These are phyloP conservation scores for Macquaria australasica DNA, from an alignment of 2,113 vertebrate species.

Conservation along the genomic window DNA sequence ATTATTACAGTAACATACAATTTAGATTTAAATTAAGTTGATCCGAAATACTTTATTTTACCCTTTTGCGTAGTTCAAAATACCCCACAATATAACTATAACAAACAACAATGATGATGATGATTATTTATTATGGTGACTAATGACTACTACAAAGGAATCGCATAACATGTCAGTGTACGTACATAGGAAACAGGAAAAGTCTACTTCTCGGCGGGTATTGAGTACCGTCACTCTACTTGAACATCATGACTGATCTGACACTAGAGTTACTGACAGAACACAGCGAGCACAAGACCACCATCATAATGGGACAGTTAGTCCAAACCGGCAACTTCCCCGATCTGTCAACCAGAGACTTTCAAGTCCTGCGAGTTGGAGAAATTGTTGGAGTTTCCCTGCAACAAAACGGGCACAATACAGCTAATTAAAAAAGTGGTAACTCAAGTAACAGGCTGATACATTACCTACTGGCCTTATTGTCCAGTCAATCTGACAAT, in stretches of 20 bases:
- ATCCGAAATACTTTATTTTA: background rate
- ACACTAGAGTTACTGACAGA: background rate
- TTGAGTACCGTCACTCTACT: background rate
- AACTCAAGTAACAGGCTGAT: background rate
- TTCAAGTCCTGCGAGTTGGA: background rate
- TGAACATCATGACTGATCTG: background rate
- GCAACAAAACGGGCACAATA: background rate
- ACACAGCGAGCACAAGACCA: background rate
- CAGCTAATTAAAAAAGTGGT: background rate
- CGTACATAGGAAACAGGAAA: background rate
- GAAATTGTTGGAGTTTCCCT: background rate
- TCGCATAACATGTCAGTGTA: background rate
- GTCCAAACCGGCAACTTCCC: constrained; percentile 8
- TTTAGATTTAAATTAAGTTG: background rate
- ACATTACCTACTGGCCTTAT: background rate
- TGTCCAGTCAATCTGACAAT: background rate
- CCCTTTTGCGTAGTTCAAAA: background rate
- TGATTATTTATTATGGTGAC: background rate
- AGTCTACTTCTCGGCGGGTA: background rate
- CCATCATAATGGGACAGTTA: background rate
- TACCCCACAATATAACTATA: background rate
- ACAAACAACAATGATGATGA: background rate
- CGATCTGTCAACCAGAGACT: background rate
- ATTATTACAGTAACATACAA: background rate
- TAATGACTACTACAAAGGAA: background rate